These are phyloP conservation scores for Enteromius afrohamiltoni DNA, from an alignment of 2,797 vertebrate genomes.

Conservation along the genomic window DNA sequence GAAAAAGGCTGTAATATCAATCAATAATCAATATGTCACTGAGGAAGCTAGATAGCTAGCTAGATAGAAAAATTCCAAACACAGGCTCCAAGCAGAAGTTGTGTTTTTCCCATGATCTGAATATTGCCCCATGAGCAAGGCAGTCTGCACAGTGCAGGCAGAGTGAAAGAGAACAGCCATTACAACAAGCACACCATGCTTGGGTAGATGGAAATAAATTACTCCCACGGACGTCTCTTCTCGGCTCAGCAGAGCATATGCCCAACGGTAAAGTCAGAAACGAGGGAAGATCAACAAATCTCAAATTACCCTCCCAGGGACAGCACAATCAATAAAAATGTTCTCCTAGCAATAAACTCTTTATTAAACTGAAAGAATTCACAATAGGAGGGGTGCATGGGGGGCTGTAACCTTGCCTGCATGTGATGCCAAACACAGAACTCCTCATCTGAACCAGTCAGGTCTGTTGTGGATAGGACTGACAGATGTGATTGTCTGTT, in stretches of 20 bases:
- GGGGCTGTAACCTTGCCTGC: slow-evolving; percentile 58
- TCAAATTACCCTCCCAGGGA: slow-evolving; percentile 63
- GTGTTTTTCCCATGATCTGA: not conserved
- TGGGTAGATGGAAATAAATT: slow-evolving; percentile 42
- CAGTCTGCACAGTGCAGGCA: not conserved
- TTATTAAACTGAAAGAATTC: slow-evolving; percentile 69
- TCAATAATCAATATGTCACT: not conserved
- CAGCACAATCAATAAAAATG: slow-evolving; percentile 68
- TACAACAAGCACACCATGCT: slow-evolving; percentile 6
- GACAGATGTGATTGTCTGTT: slow-evolving; percentile 63
- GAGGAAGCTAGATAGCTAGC: too few species aligned
- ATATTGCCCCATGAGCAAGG: not conserved
- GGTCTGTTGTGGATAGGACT: slow-evolving; percentile 57
- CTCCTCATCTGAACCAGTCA: slow-evolving; percentile 30
- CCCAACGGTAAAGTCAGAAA: slow-evolving; percentile 67
- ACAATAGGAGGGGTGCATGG: slow-evolving; percentile 60
- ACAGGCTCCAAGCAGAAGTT: not conserved
- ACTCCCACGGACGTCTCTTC: slow-evolving; percentile 36
- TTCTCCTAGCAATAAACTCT: slow-evolving; percentile 71
- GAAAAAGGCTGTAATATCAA: not conserved
- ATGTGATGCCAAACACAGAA: slow-evolving; percentile 53
- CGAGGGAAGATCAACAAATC: slow-evolving; percentile 64
- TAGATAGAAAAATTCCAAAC: not conserved
- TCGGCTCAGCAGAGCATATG: slow-evolving; percentile 58
- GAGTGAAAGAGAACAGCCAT: slow-evolving; percentile 7